These are phyloP conservation scores for Aselliscus stoliczkanus DNA, from an alignment of 2,797 vertebrate genomes.

Conservation along the genomic window DNA sequence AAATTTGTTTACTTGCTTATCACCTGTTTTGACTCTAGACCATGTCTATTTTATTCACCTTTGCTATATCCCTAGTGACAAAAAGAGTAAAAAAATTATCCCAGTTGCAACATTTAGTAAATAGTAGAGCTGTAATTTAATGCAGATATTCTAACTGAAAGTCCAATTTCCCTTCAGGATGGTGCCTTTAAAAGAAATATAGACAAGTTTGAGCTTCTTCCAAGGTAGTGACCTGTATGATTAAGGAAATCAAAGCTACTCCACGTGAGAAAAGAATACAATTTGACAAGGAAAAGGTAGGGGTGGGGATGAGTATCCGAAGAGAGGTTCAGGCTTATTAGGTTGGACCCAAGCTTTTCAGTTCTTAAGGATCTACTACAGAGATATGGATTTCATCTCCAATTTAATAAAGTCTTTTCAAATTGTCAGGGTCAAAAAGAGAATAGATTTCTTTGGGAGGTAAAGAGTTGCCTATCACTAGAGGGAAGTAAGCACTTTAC, in stretches of 20 bases:
- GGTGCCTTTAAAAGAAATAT: background rate
- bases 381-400: background rate
- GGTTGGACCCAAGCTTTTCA: background rate
- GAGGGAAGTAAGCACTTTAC: background rate
- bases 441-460: background rate
- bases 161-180: background rate
- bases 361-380: background rate
- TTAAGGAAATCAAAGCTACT: background rate
- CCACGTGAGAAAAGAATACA: background rate
- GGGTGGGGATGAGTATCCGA: background rate
- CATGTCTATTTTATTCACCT: background rate
- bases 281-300: background rate
- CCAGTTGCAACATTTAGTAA: background rate
- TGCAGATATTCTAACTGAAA: slow-evolving; percentile 1
- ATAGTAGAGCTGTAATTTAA: background rate
- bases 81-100: background rate
- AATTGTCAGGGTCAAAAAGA: background rate
- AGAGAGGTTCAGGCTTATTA: background rate
- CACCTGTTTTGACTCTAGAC: background rate
- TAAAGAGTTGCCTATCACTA: background rate
- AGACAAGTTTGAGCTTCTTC: background rate
- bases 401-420: background rate
- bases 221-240: background rate
- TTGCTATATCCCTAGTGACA: background rate
- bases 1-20: background rate